A percentile compares a stretch with the other conserved stretches of the same genome.
Evolutionary conservation across 2,113 vertebrate species (phyloP).

Genomic region (Platichthys stellatus): DNA sequence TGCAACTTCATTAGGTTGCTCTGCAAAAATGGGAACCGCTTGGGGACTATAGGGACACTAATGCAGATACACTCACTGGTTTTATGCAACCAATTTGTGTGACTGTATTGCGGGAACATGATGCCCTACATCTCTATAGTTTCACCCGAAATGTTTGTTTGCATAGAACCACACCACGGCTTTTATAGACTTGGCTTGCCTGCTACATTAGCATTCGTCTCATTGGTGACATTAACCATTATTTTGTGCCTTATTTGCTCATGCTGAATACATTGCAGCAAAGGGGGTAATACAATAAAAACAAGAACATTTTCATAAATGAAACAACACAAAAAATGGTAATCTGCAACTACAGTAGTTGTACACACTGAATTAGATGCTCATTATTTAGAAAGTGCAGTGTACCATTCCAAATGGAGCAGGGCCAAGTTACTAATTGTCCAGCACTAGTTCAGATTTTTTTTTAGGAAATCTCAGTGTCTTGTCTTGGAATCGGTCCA

Average conservation of each 20-base stretch:
- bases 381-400: slow-evolving; percentile 5
- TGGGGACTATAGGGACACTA: neutral
- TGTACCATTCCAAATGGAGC: neutral
- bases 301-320: slow-evolving; percentile 12
- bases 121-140: neutral
- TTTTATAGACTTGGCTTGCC: neutral
- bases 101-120: neutral
- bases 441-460: neutral
- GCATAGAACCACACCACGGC: neutral
- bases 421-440: neutral
- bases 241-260: slow-evolving; percentile 4
- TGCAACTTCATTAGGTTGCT: slow-evolving; percentile 2
- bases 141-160: neutral
- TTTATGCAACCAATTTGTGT: neutral
- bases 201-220: neutral
- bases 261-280: slow-evolving; percentile 5
- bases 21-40: neutral
- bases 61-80: neutral
- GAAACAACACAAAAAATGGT: slow-evolving; percentile 17
- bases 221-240: slow-evolving; percentile 2
- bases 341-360: neutral
- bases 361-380: neutral
- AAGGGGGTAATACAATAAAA: slow-evolving; percentile 15
- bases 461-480: slow-evolving; percentile 7
- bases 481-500: neutral